Evolutionary conservation across 1,140 invertebrate genomes (phyloP).

Genomic region (Sogatella furcifera): DNA sequence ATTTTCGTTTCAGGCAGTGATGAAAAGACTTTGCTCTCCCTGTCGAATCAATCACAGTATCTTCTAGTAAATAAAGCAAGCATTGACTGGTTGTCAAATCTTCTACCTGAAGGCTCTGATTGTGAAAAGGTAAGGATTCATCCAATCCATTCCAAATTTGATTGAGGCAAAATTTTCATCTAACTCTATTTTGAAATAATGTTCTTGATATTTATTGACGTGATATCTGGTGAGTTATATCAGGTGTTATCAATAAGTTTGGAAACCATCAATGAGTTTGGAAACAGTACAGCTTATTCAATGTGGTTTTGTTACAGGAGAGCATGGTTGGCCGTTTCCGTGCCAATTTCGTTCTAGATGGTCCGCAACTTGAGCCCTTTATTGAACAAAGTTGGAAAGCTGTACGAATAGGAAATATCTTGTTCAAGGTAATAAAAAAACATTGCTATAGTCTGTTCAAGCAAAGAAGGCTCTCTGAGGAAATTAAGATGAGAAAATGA

Average conservation of each 20-base stretch:
- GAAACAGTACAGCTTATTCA: too few relatives aligned
- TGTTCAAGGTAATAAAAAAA: slow-evolving; percentile 46
- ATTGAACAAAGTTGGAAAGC: slow-evolving; percentile 63
- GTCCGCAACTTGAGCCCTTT: slow-evolving; percentile 41
- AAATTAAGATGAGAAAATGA: too few relatives aligned
- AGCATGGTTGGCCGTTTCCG: slow-evolving; percentile 42
- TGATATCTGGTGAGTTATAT: too few relatives aligned
- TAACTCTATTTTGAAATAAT: too few relatives aligned
- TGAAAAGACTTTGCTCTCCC: slow-evolving; percentile 38
- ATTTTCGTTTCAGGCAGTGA: neutral
- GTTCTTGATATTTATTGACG: too few relatives aligned
- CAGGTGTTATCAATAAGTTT: too few relatives aligned
- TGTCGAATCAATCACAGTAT: slow-evolving; percentile 83
- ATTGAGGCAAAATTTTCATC: too few relatives aligned
- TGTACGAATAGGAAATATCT: slow-evolving; percentile 53
- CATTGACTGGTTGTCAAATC: slow-evolving; percentile 51
- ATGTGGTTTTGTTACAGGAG: slow-evolving; percentile 27
- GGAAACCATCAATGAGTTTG: too few relatives aligned
- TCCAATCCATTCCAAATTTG: too few relatives aligned
- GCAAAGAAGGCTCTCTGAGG: too few relatives aligned
- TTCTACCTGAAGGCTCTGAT: slow-evolving; percentile 38
- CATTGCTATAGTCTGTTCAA: neutral
- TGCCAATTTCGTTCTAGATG: slow-evolving; percentile 43
- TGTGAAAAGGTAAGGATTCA: slow-evolving; percentile 15
- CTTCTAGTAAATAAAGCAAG: slow-evolving; percentile 69